Percentiles rank a stretch among this genome's conserved stretches.
Conservation (phyloP, 2,797 vertebrate species). For the Bufotes viridis region DNA sequence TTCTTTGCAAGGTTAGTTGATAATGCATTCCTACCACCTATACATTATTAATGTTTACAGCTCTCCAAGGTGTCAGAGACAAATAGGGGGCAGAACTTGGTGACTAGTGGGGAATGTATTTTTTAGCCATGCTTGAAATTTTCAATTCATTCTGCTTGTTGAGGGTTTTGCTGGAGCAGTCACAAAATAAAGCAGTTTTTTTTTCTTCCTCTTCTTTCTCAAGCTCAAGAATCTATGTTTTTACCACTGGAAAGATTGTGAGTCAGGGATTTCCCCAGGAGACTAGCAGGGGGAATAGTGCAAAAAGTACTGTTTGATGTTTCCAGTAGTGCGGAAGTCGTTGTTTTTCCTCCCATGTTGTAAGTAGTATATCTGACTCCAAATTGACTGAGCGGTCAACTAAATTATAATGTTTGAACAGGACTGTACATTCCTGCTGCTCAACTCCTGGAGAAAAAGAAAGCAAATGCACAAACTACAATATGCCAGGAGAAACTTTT, state of each 20-base stretch:
- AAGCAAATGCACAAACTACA: constrained; percentile 68
- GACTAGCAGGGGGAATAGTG: constrained; percentile 70
- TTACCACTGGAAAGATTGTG: constrained; percentile 73
- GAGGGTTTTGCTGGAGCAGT: constrained; percentile 79
- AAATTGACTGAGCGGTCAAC: constrained; percentile 72
- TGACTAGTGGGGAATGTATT: constrained; percentile 95
- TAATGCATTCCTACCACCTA: constrained; percentile 96
- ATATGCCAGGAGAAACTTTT: constrained; percentile 72
- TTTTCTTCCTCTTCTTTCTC: constrained; percentile 64
- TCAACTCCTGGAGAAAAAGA: constrained; percentile 74
- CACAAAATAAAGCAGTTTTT: constrained; percentile 67
- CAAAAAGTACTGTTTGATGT: constrained; percentile 74
- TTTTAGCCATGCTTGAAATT: constrained; percentile 98
- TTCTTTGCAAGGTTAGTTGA: constrained; percentile 92
- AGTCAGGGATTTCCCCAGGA: constrained; percentile 74
- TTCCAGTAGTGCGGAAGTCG: constrained; percentile 72
- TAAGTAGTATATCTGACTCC: constrained; percentile 74
- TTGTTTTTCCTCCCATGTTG: constrained; percentile 73
- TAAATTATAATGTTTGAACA: constrained; percentile 78
- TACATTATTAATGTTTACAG: constrained; percentile 98
- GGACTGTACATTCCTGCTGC: constrained; percentile 70
- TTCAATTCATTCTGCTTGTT: constrained; percentile 89
- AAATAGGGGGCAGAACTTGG: constrained; percentile 97
- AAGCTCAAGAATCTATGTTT: constrained; percentile 61
- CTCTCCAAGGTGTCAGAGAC: constrained; percentile 98